These are phyloP conservation scores for Ceyx melanurus DNA, from an alignment of 2,113 vertebrate genomes.

Conservation along the genomic window DNA sequence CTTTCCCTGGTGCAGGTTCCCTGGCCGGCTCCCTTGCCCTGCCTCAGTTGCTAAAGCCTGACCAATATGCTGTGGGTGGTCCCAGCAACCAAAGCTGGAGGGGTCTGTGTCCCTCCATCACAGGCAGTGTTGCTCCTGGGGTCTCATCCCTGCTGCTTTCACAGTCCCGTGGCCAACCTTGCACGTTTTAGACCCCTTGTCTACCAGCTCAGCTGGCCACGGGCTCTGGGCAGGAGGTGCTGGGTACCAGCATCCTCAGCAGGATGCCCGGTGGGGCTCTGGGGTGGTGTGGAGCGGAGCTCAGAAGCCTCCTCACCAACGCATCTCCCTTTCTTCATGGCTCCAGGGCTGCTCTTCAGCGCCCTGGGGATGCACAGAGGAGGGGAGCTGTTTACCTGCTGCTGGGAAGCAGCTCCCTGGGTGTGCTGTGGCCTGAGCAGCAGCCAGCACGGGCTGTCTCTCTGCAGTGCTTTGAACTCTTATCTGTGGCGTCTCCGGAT, in stretches of 20 bases:
- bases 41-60: background rate
- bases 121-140: rapidly evolving
- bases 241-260: background rate
- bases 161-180: background rate
- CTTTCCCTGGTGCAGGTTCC: background rate
- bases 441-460: background rate
- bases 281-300: background rate
- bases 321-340: background rate
- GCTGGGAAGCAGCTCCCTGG: background rate
- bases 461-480: slow-evolving; percentile 56
- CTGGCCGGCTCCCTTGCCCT: background rate
- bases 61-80: rapidly evolving
- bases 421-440: background rate
- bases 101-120: background rate
- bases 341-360: background rate
- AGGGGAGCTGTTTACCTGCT: background rate
- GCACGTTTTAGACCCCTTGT: rapidly evolving
- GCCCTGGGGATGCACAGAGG: background rate
- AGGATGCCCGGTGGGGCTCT: rapidly evolving
- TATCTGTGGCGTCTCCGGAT: slow-evolving; percentile 47
- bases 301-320: rapidly evolving
- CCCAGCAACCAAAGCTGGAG: background rate
- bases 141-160: background rate
- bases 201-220: background rate
- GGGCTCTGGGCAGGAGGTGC: background rate